These are phyloP conservation scores for Andricus quercusramuli DNA, from an alignment of 2,888 invertebrate species.

Conservation along the genomic window DNA sequence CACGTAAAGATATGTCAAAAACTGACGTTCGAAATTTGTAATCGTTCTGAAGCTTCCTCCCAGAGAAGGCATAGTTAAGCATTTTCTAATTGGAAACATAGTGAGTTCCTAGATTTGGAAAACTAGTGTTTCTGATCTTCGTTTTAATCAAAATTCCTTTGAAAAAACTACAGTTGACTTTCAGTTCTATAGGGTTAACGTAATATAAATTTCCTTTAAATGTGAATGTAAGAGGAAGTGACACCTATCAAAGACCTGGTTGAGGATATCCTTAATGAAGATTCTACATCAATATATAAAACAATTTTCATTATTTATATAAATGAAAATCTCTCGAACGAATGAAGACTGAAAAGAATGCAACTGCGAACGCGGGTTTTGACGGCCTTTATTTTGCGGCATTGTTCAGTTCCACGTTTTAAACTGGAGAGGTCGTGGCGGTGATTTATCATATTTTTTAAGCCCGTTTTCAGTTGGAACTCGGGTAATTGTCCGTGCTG, in stretches of 20 bases:
- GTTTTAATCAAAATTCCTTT: too few relatives aligned
- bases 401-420: slow-evolving; percentile 61
- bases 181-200: too few relatives aligned
- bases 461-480: slow-evolving; percentile 57
- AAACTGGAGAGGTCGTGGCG: slow-evolving; percentile 54
- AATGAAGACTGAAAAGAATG: slow-evolving; percentile 33
- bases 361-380: slow-evolving; percentile 18
- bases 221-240: too few relatives aligned
- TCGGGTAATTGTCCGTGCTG: slow-evolving; percentile 66
- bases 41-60: too few relatives aligned
- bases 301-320: slow-evolving; percentile 5
- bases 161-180: too few relatives aligned
- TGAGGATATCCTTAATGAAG: background rate
- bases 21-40: too few relatives aligned
- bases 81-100: too few relatives aligned
- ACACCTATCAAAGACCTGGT: background rate
- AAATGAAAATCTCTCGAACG: slow-evolving; percentile 3
- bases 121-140: too few relatives aligned
- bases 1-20: too few relatives aligned
- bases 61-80: too few relatives aligned
- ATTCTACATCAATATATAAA: background rate
- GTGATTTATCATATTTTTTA: slow-evolving; percentile 65
- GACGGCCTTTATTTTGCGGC: slow-evolving; percentile 62
- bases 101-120: too few relatives aligned
- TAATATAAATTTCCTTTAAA: too few relatives aligned